These are phyloP conservation scores for Oryzias sinensis DNA, from an alignment of 2,797 vertebrate species.

Conservation along the genomic window DNA sequence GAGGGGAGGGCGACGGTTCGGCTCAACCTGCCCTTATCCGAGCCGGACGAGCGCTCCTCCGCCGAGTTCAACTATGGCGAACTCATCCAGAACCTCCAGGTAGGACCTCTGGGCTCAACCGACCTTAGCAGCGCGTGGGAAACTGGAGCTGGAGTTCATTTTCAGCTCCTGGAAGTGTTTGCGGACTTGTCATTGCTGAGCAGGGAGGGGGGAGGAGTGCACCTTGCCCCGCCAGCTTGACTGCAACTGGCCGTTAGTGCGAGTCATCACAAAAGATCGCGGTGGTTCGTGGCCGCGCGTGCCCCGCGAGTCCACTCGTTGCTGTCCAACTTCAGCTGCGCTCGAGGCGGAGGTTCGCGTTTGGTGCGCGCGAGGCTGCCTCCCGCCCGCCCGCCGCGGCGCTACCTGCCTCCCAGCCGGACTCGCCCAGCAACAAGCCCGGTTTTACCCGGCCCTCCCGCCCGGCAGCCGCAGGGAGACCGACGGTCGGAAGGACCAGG, in stretches of 20 bases:
- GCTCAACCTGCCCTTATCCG: conserved; percentile 87
- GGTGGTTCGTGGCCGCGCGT: conserved; percentile 26
- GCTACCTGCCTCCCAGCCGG: conserved; percentile 58
- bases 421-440: conserved; percentile 73
- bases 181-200: conserved; percentile 60
- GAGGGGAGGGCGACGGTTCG: conserved; percentile 84
- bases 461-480: conserved; percentile 55
- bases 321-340: conserved; percentile 56
- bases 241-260: conserved; percentile 51
- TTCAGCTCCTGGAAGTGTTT: conserved; percentile 48
- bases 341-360: conserved; percentile 8
- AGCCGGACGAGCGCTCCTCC: conserved; percentile 89
- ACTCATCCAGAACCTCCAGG: conserved; percentile 83
- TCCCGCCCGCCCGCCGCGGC: conserved; percentile 28
- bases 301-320: conserved; percentile 15
- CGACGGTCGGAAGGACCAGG: conserved; percentile 69
- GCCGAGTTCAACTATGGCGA: conserved; percentile 95
- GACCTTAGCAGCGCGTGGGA: conserved; percentile 23
- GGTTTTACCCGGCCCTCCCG: conserved; percentile 51
- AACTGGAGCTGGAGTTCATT: conserved; percentile 43
- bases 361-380: not conserved
- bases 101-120: conserved; percentile 21
- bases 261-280: conserved; percentile 57
- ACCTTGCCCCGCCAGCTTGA: conserved; percentile 62
- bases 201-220: conserved; percentile 33